Conservation (phyloP, 2,888 invertebrate genomes). For the Thymelicus lineola region DNA sequence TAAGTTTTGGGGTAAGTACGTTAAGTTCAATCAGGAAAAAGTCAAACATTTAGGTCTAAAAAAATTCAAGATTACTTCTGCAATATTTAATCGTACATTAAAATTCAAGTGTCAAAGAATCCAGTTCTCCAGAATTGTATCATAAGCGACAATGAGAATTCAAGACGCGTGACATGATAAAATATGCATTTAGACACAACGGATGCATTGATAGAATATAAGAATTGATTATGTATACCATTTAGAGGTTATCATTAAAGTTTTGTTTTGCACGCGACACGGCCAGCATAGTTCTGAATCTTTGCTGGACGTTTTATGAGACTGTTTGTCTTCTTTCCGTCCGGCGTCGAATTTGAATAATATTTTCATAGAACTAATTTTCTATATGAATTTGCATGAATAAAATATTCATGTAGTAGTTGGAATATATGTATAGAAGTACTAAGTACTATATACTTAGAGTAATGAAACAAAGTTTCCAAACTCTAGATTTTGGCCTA, state of each 20-base stretch:
- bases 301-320: slow-evolving; percentile 41
- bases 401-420: slow-evolving; percentile 43
- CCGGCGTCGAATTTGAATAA: slow-evolving; percentile 68
- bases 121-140: slow-evolving; percentile 34
- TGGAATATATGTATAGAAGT: slow-evolving; percentile 24
- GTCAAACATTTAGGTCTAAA: neutral
- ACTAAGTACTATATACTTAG: neutral
- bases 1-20: too few relatives aligned
- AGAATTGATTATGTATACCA: slow-evolving; percentile 39
- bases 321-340: slow-evolving; percentile 51
- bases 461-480: too few relatives aligned
- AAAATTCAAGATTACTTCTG: neutral
- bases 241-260: slow-evolving; percentile 54
- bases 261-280: slow-evolving; percentile 57
- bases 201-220: slow-evolving; percentile 41
- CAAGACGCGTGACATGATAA: slow-evolving; percentile 16
- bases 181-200: slow-evolving; percentile 26
- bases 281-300: slow-evolving; percentile 2
- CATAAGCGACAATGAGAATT: slow-evolving; percentile 35
- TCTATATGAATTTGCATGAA: slow-evolving; percentile 31
- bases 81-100: slow-evolving; percentile 19
- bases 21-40: too few relatives aligned
- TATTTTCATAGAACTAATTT: slow-evolving; percentile 58
- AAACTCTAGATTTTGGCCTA: too few relatives aligned
- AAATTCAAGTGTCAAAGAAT: slow-evolving; percentile 37